Conservation (phyloP, 2,797 vertebrate species). For the Cynopterus sphinx region DNA sequence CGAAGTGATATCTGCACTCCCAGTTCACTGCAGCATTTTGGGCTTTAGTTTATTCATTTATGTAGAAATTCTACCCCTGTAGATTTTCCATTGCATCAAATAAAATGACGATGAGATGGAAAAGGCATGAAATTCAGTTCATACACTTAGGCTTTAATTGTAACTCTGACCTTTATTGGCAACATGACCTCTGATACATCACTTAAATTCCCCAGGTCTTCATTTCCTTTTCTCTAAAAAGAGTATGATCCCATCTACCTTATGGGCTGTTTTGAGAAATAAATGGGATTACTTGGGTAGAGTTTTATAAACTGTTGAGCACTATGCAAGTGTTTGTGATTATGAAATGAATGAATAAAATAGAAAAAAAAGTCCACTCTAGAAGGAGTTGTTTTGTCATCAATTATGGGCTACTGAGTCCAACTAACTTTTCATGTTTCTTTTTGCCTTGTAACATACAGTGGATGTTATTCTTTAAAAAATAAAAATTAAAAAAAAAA, state of each 20-base stretch:
- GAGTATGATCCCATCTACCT: not conserved
- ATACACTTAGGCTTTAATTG: not conserved
- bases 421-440: not conserved
- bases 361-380: not conserved
- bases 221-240: not conserved
- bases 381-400: conserved; percentile 27
- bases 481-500: not conserved
- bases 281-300: not conserved
- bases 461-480: not conserved
- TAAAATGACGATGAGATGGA: not conserved
- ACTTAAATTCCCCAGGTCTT: not conserved
- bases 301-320: not conserved
- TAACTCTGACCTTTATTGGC: not conserved
- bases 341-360: not conserved
- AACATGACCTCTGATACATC: not conserved
- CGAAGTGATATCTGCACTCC: not conserved
- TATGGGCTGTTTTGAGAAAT: not conserved
- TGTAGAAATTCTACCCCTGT: not conserved
- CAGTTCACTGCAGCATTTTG: not conserved
- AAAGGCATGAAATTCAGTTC: not conserved
- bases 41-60: not conserved
- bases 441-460: not conserved
- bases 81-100: not conserved
- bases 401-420: not conserved
- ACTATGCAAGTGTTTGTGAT: not conserved